Conservation (phyloP, 2,888 invertebrate species). For the Leptothorax acervorum region DNA sequence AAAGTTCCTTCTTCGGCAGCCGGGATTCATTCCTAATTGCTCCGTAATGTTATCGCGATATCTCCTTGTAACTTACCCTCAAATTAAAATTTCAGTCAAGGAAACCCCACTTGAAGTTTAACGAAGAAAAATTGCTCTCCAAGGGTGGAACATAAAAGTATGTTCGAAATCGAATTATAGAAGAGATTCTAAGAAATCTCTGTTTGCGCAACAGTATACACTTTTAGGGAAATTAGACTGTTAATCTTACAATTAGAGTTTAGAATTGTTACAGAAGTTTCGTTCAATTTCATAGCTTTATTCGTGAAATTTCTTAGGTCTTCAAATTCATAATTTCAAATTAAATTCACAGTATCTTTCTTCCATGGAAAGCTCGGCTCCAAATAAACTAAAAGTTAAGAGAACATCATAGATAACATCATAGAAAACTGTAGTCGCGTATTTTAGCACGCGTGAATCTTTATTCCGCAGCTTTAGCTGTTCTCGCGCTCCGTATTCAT, state of each 20-base stretch:
- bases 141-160: background rate
- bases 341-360: background rate
- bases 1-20: conserved; percentile 1
- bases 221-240: background rate
- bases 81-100: conserved; percentile 33
- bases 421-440: background rate
- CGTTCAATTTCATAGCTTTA: background rate
- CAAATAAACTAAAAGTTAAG: background rate
- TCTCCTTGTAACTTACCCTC: conserved; percentile 6
- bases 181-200: background rate
- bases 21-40: conserved; percentile 27
- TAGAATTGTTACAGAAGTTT: background rate
- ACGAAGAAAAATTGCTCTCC: conserved; percentile 5
- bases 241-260: background rate
- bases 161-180: background rate
- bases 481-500: conserved; percentile 14
- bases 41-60: conserved; percentile 31
- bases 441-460: conserved; percentile 9
- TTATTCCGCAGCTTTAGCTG: background rate
- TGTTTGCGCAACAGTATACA: background rate
- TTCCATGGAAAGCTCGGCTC: background rate
- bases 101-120: conserved; percentile 16
- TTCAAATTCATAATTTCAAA: background rate
- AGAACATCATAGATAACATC: background rate
- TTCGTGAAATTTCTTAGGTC: background rate